Conservation (phyloP, 1,140 invertebrate genomes). For the Paraescarpia echinospica region DNA sequence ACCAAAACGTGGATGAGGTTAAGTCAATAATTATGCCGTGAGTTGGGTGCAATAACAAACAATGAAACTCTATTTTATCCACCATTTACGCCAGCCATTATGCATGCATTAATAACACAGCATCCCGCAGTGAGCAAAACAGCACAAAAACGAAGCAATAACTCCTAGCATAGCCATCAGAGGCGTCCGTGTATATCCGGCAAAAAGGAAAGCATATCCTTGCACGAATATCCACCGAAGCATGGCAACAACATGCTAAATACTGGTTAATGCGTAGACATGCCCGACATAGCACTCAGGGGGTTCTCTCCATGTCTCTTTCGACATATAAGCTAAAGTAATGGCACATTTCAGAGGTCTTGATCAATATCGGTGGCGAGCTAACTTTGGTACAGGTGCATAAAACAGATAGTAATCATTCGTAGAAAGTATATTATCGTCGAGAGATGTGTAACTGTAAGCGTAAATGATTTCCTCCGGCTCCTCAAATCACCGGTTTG, state of each 20-base stretch:
- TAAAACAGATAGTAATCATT: neutral
- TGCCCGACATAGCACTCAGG: neutral
- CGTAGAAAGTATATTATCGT: neutral
- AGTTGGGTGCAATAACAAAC: neutral
- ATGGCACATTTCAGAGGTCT: neutral
- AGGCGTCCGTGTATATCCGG: neutral
- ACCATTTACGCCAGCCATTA: neutral
- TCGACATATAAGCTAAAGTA: neutral
- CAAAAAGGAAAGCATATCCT: neutral
- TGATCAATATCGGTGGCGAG: neutral
- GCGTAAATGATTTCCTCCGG: neutral
- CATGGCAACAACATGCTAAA: neutral
- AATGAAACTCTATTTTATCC: neutral
- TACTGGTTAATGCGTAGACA: neutral
- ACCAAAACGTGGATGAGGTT: neutral
- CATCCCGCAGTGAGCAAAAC: neutral
- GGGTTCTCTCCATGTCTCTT: neutral
- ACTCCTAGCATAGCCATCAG: neutral
- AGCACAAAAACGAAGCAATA: neutral
- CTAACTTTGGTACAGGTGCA: neutral
- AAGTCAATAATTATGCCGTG: neutral
- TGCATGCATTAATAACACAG: neutral
- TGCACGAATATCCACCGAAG: neutral
- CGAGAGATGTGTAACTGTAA: neutral
- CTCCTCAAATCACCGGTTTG: neutral